These are phyloP conservation scores for Apodemia zela DNA, from an alignment of 2,888 invertebrate species.

Conservation along the genomic window DNA sequence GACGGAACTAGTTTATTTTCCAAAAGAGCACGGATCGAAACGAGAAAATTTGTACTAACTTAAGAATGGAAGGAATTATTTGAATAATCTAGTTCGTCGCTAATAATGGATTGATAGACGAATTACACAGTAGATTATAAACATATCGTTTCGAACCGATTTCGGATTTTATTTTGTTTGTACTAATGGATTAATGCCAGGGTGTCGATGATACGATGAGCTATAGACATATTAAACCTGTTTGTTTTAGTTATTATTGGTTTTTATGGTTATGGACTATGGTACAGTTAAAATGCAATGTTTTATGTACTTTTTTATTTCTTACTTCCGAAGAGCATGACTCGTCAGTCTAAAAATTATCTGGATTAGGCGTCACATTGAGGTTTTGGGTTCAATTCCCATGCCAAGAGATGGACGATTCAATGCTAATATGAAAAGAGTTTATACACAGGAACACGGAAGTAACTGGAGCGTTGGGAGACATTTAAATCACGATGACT, in stretches of 20 bases:
- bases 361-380: too few species aligned
- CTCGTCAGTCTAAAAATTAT: too few species aligned
- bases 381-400: too few species aligned
- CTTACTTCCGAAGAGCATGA: not conserved
- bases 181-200: conserved; percentile 4
- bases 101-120: not conserved
- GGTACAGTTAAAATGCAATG: not conserved
- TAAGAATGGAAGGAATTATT: not conserved
- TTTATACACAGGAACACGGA: too few species aligned
- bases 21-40: too few species aligned
- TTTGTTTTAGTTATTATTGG: not conserved
- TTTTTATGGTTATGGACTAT: not conserved
- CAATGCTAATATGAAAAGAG: too few species aligned
- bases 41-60: not conserved
- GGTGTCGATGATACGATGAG: not conserved
- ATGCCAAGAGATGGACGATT: too few species aligned
- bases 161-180: not conserved
- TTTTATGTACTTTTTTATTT: not conserved
- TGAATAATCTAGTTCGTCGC: not conserved
- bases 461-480: too few species aligned
- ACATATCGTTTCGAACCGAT: not conserved
- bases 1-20: too few species aligned
- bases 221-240: not conserved
- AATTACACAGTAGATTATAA: not conserved
- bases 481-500: too few species aligned